Percentiles rank a stretch among this genome's conserved stretches.
These are phyloP conservation scores for Bothrops alternatus DNA, from an alignment of 2,797 vertebrate genomes.

Conservation along the genomic window DNA sequence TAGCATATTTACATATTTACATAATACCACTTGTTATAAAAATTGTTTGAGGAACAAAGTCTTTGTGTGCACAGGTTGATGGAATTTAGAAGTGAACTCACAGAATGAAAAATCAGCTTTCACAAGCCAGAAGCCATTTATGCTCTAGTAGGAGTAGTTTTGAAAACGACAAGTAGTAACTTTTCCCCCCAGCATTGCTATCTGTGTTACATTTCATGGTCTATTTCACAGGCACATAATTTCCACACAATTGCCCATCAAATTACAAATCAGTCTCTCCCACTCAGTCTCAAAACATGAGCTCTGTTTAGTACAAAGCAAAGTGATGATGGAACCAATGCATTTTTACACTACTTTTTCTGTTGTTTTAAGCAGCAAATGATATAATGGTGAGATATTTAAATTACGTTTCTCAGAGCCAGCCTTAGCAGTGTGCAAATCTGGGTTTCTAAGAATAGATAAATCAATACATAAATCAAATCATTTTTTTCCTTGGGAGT, in stretches of 20 bases:
- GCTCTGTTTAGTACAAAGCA: neutral
- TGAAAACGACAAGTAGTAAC: constrained; percentile 3
- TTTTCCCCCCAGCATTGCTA: neutral
- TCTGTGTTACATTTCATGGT: constrained; percentile 13
- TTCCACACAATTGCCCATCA: constrained; percentile 24
- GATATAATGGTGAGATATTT: neutral
- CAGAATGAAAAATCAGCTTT: neutral
- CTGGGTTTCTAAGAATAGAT: neutral
- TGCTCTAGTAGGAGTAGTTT: neutral
- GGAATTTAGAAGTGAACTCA: neutral
- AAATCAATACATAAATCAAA: neutral
- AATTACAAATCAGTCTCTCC: constrained; percentile 1
- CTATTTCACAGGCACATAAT: constrained; percentile 13
- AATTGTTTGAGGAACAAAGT: neutral
- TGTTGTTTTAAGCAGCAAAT: neutral
- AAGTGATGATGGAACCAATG: neutral
- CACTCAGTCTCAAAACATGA: neutral
- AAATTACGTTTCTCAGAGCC: neutral
- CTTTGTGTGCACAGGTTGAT: neutral
- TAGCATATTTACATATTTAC: neutral
- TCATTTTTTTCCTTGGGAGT: neutral
- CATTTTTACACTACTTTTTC: neutral
- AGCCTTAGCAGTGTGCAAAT: neutral
- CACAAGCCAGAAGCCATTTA: neutral
- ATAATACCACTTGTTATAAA: neutral